Base-by-base conservation (phyloP, 53 echinoderm and acorn worm species). In the Zoroaster sp. region DNA sequence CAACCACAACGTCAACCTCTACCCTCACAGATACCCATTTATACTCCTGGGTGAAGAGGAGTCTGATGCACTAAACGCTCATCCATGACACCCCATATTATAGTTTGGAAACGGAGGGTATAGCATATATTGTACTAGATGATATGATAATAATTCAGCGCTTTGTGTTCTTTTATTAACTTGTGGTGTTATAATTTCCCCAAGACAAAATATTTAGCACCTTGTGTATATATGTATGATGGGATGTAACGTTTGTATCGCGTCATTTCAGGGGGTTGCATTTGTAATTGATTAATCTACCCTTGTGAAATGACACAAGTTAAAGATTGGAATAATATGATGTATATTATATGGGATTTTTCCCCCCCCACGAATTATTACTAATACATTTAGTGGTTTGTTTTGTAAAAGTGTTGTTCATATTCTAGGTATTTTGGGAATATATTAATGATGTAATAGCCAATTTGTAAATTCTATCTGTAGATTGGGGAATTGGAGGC, bases 341-440 rank as follows among this genome's bases (percentile, higher is more conserved):
- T 83, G 68, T 83, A 83, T 34, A 66, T 34, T 12, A 43, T 66
- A n/a, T n/a, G n/a, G n/a, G n/a, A n/a, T n/a, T 76, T 49, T 9
- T 46, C 8, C 34, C 12, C 46, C 6, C 8, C 51, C 33, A 33
- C 23, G 40, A 73, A 51, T 76, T 68, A 49, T 85, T 54, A 34
- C 85, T 34, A 20, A 66, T 49, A 36, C 11, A 59, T 1, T 59
- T 59, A 47, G 28, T 71, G 40, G 85, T 85, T 69, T 66, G 41
- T 31, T 82, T 77, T 51, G 63, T 83, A 69, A 69, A 83, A 83
- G 83, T 83, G 69, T 77, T 54, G 73, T 59, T 79, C 35, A 85
- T 85, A 85, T 85, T 70, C 23, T 70, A 85, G 71, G 85, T 71
- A 36, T 85, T 70, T 71, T n/a, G n/a, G 85, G 85, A 71, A 83